Evolutionary conservation across 2,888 invertebrate genomes (phyloP).

Genomic region (Eristalinus sepulchralis): DNA sequence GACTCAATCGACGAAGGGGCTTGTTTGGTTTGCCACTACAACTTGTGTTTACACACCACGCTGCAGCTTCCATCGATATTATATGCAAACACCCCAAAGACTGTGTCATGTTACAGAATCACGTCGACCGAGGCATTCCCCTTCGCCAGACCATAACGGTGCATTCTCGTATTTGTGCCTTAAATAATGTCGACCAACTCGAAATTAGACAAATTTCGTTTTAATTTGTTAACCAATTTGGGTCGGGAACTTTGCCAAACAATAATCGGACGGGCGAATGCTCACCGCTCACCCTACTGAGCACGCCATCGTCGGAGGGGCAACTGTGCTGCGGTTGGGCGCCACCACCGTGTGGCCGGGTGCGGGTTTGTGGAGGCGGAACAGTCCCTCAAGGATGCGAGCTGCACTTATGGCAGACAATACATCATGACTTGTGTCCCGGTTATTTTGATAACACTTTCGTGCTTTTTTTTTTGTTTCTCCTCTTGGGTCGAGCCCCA

Average conservation of each 20-base stretch:
- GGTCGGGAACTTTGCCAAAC: constrained; percentile 69
- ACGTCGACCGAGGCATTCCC: background rate
- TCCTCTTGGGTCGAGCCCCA: constrained; percentile 5
- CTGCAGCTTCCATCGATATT: background rate
- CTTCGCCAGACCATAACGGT: too few species aligned
- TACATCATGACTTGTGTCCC: constrained; percentile 59
- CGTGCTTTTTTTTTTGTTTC: constrained; percentile 9
- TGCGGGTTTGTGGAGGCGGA: background rate
- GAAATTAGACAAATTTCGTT: constrained; percentile 43
- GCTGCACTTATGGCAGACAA: constrained; percentile 44
- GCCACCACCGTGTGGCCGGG: background rate
- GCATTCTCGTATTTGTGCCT: background rate
- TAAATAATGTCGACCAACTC: constrained; percentile 19
- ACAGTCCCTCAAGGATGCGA: constrained; percentile 21
- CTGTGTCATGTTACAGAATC: background rate
- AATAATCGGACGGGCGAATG: constrained; percentile 24
- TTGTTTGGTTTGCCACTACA: background rate
- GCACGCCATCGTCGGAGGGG: background rate
- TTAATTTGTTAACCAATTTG: constrained; percentile 68
- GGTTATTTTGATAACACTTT: constrained; percentile 58
- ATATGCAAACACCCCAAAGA: background rate
- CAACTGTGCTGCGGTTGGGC: background rate
- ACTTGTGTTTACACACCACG: background rate
- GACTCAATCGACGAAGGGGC: background rate
- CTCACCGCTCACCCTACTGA: constrained; percentile 7